Percentiles rank a stretch among this genome's conserved stretches.
Evolutionary conservation across 2,888 invertebrate genomes (phyloP).

Genomic region (Folsomia candida): DNA sequence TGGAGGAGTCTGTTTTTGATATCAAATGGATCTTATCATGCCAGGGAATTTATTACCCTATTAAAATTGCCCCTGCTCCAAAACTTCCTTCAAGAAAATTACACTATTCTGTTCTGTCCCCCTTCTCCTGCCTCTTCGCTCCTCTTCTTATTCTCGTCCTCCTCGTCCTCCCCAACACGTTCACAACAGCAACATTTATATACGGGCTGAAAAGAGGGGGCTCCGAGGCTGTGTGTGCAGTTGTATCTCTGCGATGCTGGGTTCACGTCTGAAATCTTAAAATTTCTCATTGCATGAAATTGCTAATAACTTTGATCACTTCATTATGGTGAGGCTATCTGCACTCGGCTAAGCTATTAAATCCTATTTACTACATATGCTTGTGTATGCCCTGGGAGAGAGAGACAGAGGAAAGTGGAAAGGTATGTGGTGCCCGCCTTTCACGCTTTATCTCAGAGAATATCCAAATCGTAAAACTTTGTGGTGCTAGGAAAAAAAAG

Average conservation of each 20-base stretch:
- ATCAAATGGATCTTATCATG: conserved; percentile 18
- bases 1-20: conserved; percentile 13
- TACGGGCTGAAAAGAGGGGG: background rate
- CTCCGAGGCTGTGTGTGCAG: no score
- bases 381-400: background rate
- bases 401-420: background rate
- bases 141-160: background rate
- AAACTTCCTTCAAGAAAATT: conserved; percentile 2
- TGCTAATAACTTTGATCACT: background rate
- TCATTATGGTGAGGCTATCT: background rate
- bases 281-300: background rate
- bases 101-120: background rate
- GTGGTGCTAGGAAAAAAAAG: background rate
- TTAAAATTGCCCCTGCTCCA: conserved; percentile 15
- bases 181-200: background rate
- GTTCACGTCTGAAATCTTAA: background rate
- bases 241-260: no score
- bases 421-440: no score
- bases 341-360: background rate
- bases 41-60: conserved; percentile 14
- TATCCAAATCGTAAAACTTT: background rate
- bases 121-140: background rate
- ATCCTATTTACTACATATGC: background rate
- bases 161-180: no score
- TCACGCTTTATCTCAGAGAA: background rate